These are phyloP conservation scores for Hypomesus transpacificus DNA, from an alignment of 2,113 vertebrate species.

Conservation along the genomic window DNA sequence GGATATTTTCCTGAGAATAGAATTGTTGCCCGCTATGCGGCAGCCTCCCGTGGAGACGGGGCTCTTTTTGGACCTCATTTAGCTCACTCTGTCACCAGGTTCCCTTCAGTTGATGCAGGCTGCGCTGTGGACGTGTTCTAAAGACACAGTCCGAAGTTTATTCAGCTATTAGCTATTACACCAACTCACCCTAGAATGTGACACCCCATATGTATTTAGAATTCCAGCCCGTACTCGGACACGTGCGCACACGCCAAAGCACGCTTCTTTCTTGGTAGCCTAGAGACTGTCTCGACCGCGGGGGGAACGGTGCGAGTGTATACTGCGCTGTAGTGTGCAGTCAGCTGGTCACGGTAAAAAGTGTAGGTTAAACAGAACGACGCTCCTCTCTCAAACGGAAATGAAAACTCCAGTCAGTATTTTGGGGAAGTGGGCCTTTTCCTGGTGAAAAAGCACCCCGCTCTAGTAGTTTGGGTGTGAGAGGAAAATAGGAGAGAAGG, in stretches of 20 bases:
- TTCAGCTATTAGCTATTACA: conserved; percentile 18
- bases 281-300: not conserved
- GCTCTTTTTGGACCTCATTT: conserved; percentile 56
- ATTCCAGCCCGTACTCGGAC: not conserved
- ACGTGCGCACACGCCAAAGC: conserved; percentile 15
- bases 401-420: conserved; percentile 27
- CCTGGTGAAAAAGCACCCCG: conserved; percentile 49
- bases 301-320: not conserved
- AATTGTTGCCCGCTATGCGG: conserved; percentile 31
- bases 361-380: conserved; percentile 30
- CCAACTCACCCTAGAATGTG: conserved; percentile 6
- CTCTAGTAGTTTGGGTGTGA: conserved; percentile 57
- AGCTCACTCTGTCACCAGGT: conserved; percentile 36
- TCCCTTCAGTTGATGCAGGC: conserved; percentile 46
- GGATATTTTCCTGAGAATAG: conserved; percentile 41
- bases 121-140: conserved; percentile 32
- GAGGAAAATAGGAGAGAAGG: conserved; percentile 21
- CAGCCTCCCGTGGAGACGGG: conserved; percentile 49
- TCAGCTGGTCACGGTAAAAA: conserved; percentile 45
- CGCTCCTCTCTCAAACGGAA: conserved; percentile 16
- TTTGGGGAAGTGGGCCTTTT: conserved; percentile 59
- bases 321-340: conserved; percentile 25
- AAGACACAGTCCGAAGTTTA: conserved; percentile 36
- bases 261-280: not conserved
- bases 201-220: conserved; percentile 16